Conservation (phyloP, 2,888 invertebrate genomes). For the Lithodes maja region DNA sequence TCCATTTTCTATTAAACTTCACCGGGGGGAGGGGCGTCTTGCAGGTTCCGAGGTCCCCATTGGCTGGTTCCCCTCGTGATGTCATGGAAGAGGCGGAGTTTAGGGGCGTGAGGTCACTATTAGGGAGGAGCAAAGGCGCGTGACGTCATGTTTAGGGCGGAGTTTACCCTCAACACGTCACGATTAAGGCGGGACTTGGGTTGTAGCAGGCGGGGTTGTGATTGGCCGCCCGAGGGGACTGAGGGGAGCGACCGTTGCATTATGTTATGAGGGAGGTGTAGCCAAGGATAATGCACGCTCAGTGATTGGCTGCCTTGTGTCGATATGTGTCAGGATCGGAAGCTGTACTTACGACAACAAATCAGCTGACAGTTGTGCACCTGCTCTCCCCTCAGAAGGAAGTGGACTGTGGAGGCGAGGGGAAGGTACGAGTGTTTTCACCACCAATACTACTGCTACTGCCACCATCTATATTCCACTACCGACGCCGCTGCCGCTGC, state of each 20-base stretch:
- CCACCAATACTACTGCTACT: slow-evolving; percentile 12
- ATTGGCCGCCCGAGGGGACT: slow-evolving; percentile 48
- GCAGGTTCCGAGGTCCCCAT: not conserved
- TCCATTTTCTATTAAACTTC: slow-evolving; percentile 64
- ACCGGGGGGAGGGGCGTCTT: slow-evolving; percentile 37
- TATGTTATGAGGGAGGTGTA: slow-evolving; percentile 65
- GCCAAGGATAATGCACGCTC: slow-evolving; percentile 66
- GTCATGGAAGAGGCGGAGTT: slow-evolving; percentile 7
- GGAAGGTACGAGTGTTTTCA: slow-evolving; percentile 15
- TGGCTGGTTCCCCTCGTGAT: slow-evolving; percentile 15
- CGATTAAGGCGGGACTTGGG: slow-evolving; percentile 27
- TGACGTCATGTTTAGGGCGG: no score
- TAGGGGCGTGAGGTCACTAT: no score
- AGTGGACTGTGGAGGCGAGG: slow-evolving; percentile 45
- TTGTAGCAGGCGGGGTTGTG: slow-evolving; percentile 14
- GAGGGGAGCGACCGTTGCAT: slow-evolving; percentile 58
- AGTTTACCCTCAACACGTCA: no score
- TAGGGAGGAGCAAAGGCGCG: no score
- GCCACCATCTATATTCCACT: not conserved
- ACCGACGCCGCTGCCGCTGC: no score
- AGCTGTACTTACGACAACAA: slow-evolving; percentile 67
- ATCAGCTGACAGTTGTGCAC: slow-evolving; percentile 66
- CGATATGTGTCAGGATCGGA: slow-evolving; percentile 65
- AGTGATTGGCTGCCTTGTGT: slow-evolving; percentile 66
- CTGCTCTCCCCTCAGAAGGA: slow-evolving; percentile 57